Conservation (phyloP, 2,888 invertebrate species). For the Cephus pulcher region DNA sequence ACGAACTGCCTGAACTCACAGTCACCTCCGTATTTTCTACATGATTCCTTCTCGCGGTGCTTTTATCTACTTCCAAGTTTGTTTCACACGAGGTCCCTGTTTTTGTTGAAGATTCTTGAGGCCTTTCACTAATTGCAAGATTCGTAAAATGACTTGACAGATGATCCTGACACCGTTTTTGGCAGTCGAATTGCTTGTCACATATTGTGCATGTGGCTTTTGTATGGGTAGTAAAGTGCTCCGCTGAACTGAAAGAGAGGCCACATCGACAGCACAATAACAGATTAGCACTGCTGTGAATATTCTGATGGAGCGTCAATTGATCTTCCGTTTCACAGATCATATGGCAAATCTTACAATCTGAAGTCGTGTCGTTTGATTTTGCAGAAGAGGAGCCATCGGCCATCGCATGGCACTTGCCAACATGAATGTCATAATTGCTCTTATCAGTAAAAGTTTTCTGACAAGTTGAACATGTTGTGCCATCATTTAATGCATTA, state of each 20-base stretch:
- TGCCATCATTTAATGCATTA: not conserved
- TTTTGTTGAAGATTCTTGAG: not conserved
- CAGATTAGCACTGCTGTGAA: not conserved
- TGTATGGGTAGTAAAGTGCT: not conserved
- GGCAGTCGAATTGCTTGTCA: not conserved
- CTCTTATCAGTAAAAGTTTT: not conserved
- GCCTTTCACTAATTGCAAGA: not conserved
- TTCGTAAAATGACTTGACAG: not conserved
- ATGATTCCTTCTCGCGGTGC: no score
- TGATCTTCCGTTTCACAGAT: not conserved
- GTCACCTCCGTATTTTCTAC: not conserved
- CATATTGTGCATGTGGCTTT: not conserved
- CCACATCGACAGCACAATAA: not conserved
- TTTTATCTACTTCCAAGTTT: not conserved
- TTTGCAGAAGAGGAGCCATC: not conserved
- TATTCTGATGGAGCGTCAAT: not conserved
- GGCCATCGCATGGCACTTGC: not conserved
- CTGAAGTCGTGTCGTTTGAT: not conserved
- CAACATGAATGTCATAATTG: not conserved
- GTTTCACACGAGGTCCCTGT: not conserved
- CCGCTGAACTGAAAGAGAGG: not conserved
- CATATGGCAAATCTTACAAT: not conserved
- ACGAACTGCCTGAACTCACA: not conserved
- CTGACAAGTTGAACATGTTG: not conserved
- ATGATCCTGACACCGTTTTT: not conserved